Percentiles rank a stretch among this genome's conserved stretches.
Conservation (phyloP, 2,888 invertebrate species). For the Aleiodes alternator region DNA sequence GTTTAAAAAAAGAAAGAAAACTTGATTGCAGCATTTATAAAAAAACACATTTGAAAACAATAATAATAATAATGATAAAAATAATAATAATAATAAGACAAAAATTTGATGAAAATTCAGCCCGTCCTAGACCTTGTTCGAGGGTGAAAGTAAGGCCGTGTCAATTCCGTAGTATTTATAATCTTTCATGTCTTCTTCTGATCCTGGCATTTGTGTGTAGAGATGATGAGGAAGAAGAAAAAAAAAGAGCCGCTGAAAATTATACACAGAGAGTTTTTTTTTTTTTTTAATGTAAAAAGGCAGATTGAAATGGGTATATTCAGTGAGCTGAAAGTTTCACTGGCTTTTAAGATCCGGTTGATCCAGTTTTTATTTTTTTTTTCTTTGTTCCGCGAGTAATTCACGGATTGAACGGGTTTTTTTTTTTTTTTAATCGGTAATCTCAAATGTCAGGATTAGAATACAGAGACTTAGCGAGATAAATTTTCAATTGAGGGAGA, state of each 20-base stretch:
- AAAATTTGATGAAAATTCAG: conserved; percentile 40
- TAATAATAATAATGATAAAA: conserved; percentile 28
- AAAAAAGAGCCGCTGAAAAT: background rate
- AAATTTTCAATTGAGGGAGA: background rate
- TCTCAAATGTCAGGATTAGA: conserved; percentile 23
- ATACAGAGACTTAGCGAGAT: background rate
- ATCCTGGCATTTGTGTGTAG: background rate
- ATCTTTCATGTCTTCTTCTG: background rate
- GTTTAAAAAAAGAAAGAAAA: conserved; percentile 1
- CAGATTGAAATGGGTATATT: conserved; percentile 30
- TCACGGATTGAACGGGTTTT: background rate
- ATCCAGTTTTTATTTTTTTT: conserved; percentile 56
- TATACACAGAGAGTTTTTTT: background rate
- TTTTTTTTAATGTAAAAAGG: background rate
- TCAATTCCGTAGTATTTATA: conserved; percentile 41
- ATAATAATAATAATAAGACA: background rate
- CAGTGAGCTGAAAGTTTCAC: conserved; percentile 48
- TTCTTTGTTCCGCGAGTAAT: conserved; percentile 14
- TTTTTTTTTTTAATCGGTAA: background rate
- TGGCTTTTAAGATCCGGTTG: conserved; percentile 57
- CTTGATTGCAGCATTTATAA: conserved; percentile 8
- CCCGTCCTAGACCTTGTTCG: conserved; percentile 67
- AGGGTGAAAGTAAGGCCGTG: conserved; percentile 68
- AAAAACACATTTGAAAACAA: background rate
- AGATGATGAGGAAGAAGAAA: background rate